Conservation (phyloP, 2,797 vertebrate genomes). For the Cynopterus sphinx region DNA sequence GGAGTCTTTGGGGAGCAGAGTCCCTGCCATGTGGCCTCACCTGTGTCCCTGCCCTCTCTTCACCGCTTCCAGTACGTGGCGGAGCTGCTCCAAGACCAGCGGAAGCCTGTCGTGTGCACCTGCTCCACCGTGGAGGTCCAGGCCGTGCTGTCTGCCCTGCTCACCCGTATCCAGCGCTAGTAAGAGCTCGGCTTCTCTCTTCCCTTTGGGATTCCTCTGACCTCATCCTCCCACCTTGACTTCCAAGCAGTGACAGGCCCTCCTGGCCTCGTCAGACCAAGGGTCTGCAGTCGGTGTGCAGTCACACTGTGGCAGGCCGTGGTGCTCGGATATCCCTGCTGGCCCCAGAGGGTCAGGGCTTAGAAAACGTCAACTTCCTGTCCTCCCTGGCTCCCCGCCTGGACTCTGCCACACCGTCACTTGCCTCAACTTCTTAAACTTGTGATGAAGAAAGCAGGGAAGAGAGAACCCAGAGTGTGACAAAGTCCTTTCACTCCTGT, state of each 20-base stretch:
- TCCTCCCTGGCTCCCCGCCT: neutral
- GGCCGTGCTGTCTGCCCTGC: constrained; percentile 94
- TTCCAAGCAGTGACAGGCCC: neutral
- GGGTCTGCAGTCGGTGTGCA: neutral
- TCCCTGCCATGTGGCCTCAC: neutral
- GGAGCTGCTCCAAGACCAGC: constrained; percentile 94
- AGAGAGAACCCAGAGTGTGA: neutral
- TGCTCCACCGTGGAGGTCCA: constrained; percentile 96
- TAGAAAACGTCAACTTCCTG: neutral
- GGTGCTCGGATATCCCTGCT: neutral
- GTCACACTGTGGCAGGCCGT: neutral
- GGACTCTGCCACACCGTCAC: neutral
- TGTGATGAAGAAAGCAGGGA: neutral
- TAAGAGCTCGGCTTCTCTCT: constrained; percentile 85
- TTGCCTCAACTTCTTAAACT: neutral
- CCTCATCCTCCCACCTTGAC: neutral
- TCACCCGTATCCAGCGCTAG: constrained; percentile 98
- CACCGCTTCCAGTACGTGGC: constrained; percentile 89
- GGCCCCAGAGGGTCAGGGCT: neutral
- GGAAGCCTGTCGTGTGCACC: constrained; percentile 95
- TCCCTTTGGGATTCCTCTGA: neutral
- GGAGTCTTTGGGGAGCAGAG: no score
- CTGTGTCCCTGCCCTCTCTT: neutral
- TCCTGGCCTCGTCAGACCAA: neutral
- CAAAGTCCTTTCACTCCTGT: neutral